Base-by-base conservation (phyloP, 2,797 vertebrate genomes). In the Micropoecilia bifurca region DNA sequence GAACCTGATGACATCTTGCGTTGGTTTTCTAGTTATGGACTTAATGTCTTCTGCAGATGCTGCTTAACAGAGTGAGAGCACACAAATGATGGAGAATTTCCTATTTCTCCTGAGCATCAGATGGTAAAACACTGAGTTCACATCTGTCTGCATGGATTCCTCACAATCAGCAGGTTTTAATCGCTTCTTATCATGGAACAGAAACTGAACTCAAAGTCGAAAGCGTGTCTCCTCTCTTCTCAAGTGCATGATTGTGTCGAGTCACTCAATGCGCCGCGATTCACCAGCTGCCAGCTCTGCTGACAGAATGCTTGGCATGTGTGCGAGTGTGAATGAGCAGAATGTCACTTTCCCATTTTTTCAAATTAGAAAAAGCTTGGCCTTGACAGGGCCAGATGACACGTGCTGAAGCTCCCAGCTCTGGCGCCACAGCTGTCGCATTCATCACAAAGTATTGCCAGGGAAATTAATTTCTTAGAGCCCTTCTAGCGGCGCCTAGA, bases 391-490 rank as follows among this genome's bases (percentile, higher is more conserved):
- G 88, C 89, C 90, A 89, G 86, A 91, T 83, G 90, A 91, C 82
- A 82, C 76, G 50, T 80, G 80, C 28, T 83, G 74, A 53, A 76
- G 80, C 78, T 78, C 85, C 92, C 89, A 79, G 63, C 75, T 85
- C 81, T 28, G 74, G 88, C 82, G 43, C 84, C 86, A 81, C 92
- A 92, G 92, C 92, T 93, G 94, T 90, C 88, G 84, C 87, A 91
- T 93, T 95, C 91, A 92, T 93, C 91, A 89, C 3, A 74, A 90
- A 89, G 83, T 88, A 87, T 84, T 88, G 89, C 91, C 75, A 77
- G 76, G 72, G 92, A 94, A 94, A 93, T 92, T 80, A 91, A 88
- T 91, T 92, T 92, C 89, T 87, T 69, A 59, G 85, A 91, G 88
- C 85, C 83, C 83, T 91, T 91, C 84, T 83, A 83, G 87, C 84